Evolutionary conservation across 2,888 invertebrate species (phyloP).

Genomic region (Lymantria monacha): DNA sequence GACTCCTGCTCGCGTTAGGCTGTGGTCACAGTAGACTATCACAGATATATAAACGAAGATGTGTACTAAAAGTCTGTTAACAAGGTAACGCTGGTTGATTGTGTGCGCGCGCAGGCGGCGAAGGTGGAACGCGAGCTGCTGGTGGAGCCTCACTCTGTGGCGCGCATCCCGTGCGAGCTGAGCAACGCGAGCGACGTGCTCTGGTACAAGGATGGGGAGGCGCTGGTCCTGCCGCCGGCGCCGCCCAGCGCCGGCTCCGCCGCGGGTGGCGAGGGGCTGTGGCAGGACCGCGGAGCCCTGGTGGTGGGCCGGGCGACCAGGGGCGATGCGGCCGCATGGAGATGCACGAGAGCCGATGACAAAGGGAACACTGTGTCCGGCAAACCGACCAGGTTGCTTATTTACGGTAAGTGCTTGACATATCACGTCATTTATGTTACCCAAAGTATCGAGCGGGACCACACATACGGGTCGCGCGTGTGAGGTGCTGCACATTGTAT

Average conservation of each 20-base stretch:
- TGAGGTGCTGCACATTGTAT: no score
- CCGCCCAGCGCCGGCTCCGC: constrained; percentile 28
- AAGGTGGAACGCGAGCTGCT: constrained; percentile 56
- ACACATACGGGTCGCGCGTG: not conserved
- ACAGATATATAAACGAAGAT: no score
- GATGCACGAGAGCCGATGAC: constrained; percentile 85
- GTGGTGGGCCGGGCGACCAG: constrained; percentile 67
- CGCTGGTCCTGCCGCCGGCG: constrained; percentile 11
- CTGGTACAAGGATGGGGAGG: constrained; percentile 72
- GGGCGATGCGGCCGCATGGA: constrained; percentile 88
- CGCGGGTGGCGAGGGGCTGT: constrained; percentile 46
- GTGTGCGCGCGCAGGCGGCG: constrained; percentile 30
- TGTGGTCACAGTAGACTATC: no score
- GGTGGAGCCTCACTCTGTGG: constrained; percentile 61
- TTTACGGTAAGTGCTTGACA: constrained; percentile 57
- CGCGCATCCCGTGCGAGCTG: constrained; percentile 55
- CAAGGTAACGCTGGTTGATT: no score
- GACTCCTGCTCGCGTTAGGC: no score
- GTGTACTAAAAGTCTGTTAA: no score
- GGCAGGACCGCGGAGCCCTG: constrained; percentile 48
- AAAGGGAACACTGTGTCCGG: constrained; percentile 84
- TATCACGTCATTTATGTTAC: no score
- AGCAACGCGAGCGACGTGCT: constrained; percentile 56
- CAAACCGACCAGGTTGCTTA: constrained; percentile 57
- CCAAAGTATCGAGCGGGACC: no score